A percentile compares a stretch with the other conserved stretches of the same genome.
phyloP scores from a whole-genome alignment of 2,797 vertebrate species.

The Periparus ater region DNA sequence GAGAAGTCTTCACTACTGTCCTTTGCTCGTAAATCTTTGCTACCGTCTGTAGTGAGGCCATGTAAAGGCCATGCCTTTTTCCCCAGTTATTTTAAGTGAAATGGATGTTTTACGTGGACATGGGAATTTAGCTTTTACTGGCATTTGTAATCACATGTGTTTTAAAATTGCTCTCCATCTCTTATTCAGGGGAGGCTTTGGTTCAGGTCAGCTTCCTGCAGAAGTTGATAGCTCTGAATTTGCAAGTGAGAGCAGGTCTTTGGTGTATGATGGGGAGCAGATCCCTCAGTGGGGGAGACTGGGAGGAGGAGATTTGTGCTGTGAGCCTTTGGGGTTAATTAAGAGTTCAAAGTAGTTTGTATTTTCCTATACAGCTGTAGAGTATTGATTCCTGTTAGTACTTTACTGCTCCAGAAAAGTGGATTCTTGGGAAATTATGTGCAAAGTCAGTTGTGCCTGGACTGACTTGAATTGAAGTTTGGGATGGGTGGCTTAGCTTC shows the following conservation, averaged over 20 bases:
- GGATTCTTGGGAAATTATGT: neutral
- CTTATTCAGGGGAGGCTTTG: neutral
- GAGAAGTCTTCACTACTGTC: neutral
- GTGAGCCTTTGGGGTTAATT: neutral
- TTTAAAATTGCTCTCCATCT: neutral
- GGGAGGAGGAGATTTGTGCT: neutral
- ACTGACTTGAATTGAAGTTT: neutral
- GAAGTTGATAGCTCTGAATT: neutral
- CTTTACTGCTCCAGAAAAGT: neutral
- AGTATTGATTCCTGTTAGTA: neutral
- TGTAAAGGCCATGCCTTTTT: neutral
- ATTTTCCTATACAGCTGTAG: neutral
- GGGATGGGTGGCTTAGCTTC: neutral
- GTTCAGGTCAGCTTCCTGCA: neutral
- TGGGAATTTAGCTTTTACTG: neutral
- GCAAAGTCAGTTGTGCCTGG: neutral
- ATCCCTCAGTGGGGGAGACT: neutral
- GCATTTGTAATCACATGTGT: fast-evolving
- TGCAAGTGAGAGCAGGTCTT: neutral
- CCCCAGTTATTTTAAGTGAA: neutral
- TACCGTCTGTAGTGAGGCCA: fast-evolving
- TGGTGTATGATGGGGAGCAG: neutral
- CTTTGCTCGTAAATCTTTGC: conserved; percentile 5
- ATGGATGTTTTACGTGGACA: neutral
- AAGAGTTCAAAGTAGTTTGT: neutral